Percentiles rank a stretch among this genome's conserved stretches.
phyloP scores from a whole-genome alignment of 2,888 invertebrate genomes.

The Resseliella maxima region DNA sequence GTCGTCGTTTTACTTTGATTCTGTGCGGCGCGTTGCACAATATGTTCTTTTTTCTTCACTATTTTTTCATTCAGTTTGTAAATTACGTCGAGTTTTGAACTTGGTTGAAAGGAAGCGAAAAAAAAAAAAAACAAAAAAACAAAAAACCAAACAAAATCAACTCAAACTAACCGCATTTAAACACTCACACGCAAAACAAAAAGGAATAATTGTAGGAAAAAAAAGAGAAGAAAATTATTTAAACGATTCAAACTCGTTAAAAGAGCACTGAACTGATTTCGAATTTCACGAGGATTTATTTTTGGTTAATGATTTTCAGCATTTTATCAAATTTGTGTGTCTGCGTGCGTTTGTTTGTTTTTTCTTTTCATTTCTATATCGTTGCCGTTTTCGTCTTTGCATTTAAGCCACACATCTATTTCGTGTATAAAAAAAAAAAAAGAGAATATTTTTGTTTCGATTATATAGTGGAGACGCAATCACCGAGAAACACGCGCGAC shows the following conservation, averaged over 20 bases:
- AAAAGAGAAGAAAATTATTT: background rate
- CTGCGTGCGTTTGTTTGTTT: background rate
- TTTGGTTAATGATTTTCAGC: background rate
- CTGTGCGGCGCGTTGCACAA: constrained; percentile 43
- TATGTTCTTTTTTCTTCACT: constrained; percentile 1
- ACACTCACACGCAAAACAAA: too few relatives aligned
- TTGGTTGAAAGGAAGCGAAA: background rate
- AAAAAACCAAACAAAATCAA: too few relatives aligned
- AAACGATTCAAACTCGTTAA: background rate
- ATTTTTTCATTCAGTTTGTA: too few relatives aligned
- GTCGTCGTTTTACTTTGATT: background rate
- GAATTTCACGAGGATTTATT: background rate
- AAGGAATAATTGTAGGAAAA: too few relatives aligned
- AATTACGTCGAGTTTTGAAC: constrained; percentile 1
- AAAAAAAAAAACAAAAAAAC: background rate
- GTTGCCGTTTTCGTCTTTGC: background rate
- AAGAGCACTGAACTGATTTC: background rate
- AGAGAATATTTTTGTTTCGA: too few relatives aligned
- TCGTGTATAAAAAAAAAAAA: constrained; percentile 15
- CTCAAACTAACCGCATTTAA: background rate
- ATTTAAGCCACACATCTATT: constrained; percentile 7
- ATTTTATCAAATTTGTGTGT: background rate
- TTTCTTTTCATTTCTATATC: background rate
- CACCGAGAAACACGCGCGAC: constrained; percentile 47
- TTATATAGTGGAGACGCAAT: constrained; percentile 22